phyloP scores from a whole-genome alignment of 2,888 invertebrate species.

The Epinotia demarniana region DNA sequence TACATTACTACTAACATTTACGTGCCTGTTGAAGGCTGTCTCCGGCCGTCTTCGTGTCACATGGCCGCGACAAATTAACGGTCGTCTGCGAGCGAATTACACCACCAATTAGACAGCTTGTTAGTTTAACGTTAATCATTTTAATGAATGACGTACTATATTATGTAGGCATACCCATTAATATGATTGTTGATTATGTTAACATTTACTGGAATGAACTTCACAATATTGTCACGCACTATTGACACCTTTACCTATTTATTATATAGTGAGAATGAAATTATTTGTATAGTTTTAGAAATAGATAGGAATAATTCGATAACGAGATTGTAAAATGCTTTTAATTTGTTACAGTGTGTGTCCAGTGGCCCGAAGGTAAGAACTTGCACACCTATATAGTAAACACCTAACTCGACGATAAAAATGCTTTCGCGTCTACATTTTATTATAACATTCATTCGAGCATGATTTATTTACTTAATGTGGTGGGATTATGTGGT shows the following conservation, averaged over 20 bases:
- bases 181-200: conserved; percentile 29
- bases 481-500: conserved; percentile 78
- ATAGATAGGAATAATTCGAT: neutral
- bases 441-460: conserved; percentile 77
- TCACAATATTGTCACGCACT: conserved; percentile 71
- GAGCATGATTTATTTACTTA: conserved; percentile 78
- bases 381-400: conserved; percentile 59
- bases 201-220: conserved; percentile 71
- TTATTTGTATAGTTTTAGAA: conserved; percentile 65
- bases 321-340: conserved; percentile 42
- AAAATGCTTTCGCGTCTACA: conserved; percentile 76
- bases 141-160: conserved; percentile 53
- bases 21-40: conserved; percentile 62
- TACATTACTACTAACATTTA: conserved; percentile 21
- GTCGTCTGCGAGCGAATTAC: conserved; percentile 61
- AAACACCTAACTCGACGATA: conserved; percentile 59
- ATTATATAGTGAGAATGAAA: conserved; percentile 78
- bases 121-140: conserved; percentile 65
- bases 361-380: conserved; percentile 96
- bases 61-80: conserved; percentile 46
- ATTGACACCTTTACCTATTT: conserved; percentile 58
- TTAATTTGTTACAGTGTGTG: conserved; percentile 91
- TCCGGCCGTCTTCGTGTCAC: conserved; percentile 63
- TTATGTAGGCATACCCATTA: conserved; percentile 43
- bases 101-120: conserved; percentile 72